These are phyloP conservation scores for Phrynocephalus guinanensis DNA, from an alignment of 2,797 vertebrate species.

Conservation along the genomic window DNA sequence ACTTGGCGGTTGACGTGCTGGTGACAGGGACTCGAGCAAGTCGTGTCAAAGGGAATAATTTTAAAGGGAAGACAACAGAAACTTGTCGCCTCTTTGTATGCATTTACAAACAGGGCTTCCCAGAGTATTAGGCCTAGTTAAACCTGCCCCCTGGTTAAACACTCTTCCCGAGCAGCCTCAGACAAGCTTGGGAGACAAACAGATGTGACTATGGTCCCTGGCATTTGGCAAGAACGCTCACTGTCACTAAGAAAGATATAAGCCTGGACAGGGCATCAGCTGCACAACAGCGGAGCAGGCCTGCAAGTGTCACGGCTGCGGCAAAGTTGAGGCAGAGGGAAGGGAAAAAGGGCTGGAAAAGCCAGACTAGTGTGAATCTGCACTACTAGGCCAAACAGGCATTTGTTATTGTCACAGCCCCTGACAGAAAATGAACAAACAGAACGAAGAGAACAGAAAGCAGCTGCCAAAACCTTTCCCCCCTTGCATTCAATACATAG, in stretches of 20 bases:
- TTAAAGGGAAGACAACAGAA: conserved; percentile 80
- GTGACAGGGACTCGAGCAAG: conserved; percentile 79
- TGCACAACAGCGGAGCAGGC: conserved; percentile 81
- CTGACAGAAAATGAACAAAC: conserved; percentile 41
- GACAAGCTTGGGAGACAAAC: conserved; percentile 88
- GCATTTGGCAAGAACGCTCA: conserved; percentile 98
- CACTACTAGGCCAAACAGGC: conserved; percentile 55
- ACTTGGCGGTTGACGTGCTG: conserved; percentile 79
- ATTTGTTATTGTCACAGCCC: conserved; percentile 57
- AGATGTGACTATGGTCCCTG: conserved; percentile 98
- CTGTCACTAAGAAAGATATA: conserved; percentile 93
- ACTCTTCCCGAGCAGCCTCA: conserved; percentile 74
- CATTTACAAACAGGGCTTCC: conserved; percentile 79
- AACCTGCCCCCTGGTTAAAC: conserved; percentile 81
- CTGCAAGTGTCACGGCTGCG: conserved; percentile 76
- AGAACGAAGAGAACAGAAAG: conserved; percentile 15
- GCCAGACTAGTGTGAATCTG: conserved; percentile 72
- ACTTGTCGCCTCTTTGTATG: conserved; percentile 74
- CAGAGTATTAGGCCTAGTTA: conserved; percentile 80
- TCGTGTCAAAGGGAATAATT: conserved; percentile 82
- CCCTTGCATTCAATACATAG: not conserved
- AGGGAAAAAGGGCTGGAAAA: conserved; percentile 73
- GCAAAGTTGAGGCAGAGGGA: conserved; percentile 66
- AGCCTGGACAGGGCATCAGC: conserved; percentile 97
- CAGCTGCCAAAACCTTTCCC: conserved; percentile 40